Evolutionary conservation across 2,113 vertebrate genomes (phyloP), one percentile per base, ranked within the genome.

Genomic region (Neolamprologus cancellatus): DNA sequence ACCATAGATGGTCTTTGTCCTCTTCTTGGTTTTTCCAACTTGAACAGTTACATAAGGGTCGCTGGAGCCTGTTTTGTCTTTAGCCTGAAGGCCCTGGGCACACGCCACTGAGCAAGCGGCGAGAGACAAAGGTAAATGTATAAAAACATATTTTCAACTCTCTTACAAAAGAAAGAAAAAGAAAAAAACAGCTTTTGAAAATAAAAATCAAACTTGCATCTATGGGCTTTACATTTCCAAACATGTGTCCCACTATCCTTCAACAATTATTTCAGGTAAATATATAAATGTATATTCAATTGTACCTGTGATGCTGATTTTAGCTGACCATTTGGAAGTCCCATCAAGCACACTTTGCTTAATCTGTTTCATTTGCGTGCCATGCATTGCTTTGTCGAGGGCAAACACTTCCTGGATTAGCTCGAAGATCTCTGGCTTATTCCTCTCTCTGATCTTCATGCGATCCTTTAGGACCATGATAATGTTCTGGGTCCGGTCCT

Each of bases 381-480:
- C 97, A 23, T 99, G 98, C 0, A 96, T 96, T 3, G 97, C 85
- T 90, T 99, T 99, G 89, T 95, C 96, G 44, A 99, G 95, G 0
- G 86, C 97, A 36, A 99, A 99, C 84, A 99, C 97, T 94, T 99
- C 99, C 91, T 98, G 98, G 93, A 99, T 99, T 78, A 97, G 97
- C 95, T 99, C 98, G 69, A 99, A 99, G 92, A 99, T 99, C 95
- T 99, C 99, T 0, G 98, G 99, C 76, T 99, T 99, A 96, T 99
- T 99, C 86, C 98, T 96, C 91, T 99, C 99, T 5, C 99, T 96
- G 95, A 99, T 99, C 96, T 99, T 99, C 99, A 99, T 99, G 87
- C 99, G 97, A 92, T 99, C 99, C 91, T 99, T 99, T 66, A 99
- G 96, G 88, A 99, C 99, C 98, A 99, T 99, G 94, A 99, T 99